Conservation (phyloP, 2,797 vertebrate genomes). For the Falco peregrinus region DNA sequence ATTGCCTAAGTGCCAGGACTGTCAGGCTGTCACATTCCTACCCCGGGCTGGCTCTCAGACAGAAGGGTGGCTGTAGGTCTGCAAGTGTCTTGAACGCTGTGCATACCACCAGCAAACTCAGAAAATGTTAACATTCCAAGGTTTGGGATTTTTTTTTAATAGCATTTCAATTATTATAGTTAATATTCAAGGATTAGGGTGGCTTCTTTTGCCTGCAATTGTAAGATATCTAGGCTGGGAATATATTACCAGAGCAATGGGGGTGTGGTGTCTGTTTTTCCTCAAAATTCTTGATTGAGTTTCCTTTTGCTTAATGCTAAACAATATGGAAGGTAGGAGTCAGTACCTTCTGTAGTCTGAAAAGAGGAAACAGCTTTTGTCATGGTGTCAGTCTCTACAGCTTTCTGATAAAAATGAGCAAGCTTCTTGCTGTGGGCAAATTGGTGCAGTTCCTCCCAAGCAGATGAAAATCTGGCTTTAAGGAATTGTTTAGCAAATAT, state of each 20-base stretch:
- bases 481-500: background rate
- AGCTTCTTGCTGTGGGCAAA: background rate
- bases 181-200: background rate
- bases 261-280: background rate
- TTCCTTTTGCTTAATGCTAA: background rate
- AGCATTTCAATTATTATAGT: background rate
- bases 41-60: constrained; percentile 43
- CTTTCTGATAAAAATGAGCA: background rate
- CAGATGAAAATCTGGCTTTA: background rate
- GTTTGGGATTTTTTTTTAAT: background rate
- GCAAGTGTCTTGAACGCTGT: background rate
- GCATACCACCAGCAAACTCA: background rate
- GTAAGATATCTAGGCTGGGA: background rate
- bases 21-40: constrained; percentile 61
- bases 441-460: background rate
- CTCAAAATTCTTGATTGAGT: background rate
- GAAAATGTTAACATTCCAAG: background rate
- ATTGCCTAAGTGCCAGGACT: background rate
- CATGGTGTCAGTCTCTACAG: background rate
- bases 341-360: background rate
- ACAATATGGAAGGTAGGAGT: background rate
- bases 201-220: background rate
- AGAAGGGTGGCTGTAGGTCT: background rate
- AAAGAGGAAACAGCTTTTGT: background rate
- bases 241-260: background rate